These are phyloP conservation scores for Corvus moneduloides DNA, from an alignment of 2,113 vertebrate genomes.

Conservation along the genomic window DNA sequence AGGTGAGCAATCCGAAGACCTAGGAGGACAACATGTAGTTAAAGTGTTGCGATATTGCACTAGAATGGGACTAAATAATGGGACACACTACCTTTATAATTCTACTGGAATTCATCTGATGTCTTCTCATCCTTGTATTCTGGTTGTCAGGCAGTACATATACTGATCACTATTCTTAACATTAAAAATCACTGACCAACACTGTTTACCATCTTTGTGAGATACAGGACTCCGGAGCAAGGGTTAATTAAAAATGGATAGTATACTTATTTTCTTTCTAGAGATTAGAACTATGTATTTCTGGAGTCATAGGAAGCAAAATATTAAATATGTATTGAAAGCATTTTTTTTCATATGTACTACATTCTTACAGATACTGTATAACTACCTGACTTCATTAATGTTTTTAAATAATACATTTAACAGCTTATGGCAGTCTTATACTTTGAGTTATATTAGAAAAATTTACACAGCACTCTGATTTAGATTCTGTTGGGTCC, in stretches of 20 bases:
- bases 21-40: neutral
- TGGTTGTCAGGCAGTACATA: neutral
- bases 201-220: neutral
- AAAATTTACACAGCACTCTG: neutral
- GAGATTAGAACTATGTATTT: neutral
- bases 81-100: neutral
- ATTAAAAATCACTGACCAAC: neutral
- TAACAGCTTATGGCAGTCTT: neutral
- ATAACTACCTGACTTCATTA: neutral
- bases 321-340: neutral
- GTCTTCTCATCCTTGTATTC: neutral
- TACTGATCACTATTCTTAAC: neutral
- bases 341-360: neutral
- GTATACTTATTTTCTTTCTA: neutral
- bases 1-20: neutral
- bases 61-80: neutral
- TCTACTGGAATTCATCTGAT: neutral
- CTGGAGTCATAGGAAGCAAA: neutral
- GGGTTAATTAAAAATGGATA: neutral
- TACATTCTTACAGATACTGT: neutral
- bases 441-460: neutral
- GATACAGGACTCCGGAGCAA: neutral
- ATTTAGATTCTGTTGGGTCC: neutral
- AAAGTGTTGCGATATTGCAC: neutral
- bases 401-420: neutral